Percentiles rank a stretch among this genome's conserved stretches.
Conservation (phyloP, 2,113 vertebrate genomes). For the Nanorana parkeri region DNA sequence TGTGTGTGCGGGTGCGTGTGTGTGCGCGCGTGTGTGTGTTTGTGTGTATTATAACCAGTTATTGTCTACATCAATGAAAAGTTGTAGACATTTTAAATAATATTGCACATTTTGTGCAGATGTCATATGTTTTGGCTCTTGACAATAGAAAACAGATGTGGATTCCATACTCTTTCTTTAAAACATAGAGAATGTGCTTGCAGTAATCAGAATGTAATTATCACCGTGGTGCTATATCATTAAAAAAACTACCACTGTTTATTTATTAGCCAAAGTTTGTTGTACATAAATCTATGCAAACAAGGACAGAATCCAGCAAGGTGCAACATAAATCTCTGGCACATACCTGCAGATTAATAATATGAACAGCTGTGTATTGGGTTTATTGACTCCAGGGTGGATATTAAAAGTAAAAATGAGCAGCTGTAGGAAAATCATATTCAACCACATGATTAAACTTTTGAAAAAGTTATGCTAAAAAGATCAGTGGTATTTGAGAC, state of each 20-base stretch:
- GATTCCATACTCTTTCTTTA: not conserved
- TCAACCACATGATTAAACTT: not conserved
- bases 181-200: not conserved
- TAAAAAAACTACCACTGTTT: constrained; percentile 14
- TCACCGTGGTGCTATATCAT: not conserved
- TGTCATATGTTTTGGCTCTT: not conserved
- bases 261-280: constrained; percentile 1
- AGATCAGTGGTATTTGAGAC: too few species aligned
- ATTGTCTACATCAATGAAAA: too few species aligned
- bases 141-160: not conserved
- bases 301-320: constrained; percentile 4
- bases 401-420: not conserved
- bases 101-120: not conserved
- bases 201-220: constrained; percentile 6
- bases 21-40: too few species aligned
- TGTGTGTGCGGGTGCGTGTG: too few species aligned
- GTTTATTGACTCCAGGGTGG: constrained; percentile 12
- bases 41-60: too few species aligned
- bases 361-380: not conserved
- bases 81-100: not conserved
- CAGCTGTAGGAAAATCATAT: not conserved
- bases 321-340: constrained; percentile 15
- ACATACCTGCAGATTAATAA: constrained; percentile 30
- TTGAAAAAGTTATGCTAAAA: too few species aligned
- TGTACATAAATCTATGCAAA: constrained; percentile 33